phyloP scores from a whole-genome alignment of 2,797 vertebrate species.

The Pogonophryne albipinna region DNA sequence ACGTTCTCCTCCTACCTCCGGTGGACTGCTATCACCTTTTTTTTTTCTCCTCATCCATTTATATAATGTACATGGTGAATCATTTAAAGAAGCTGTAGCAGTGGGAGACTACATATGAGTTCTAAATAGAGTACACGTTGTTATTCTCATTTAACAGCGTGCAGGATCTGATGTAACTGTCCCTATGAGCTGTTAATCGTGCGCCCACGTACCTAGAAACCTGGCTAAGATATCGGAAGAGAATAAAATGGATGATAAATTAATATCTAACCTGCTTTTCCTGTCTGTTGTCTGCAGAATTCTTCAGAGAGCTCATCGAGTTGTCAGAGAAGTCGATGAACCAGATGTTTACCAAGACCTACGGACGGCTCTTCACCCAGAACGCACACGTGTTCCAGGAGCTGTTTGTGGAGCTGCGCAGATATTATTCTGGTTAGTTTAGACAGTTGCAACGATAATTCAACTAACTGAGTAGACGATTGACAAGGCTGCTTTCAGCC shows the following conservation, averaged over 20 bases:
- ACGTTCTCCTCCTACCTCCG: slow-evolving; percentile 67
- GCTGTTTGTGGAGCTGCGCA: slow-evolving; percentile 89
- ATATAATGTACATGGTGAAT: slow-evolving; percentile 77
- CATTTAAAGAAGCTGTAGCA: slow-evolving; percentile 60
- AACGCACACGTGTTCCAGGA: slow-evolving; percentile 90
- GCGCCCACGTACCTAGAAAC: slow-evolving; percentile 43
- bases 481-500: too few species aligned
- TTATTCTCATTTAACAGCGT: slow-evolving; percentile 58
- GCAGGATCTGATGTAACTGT: slow-evolving; percentile 63
- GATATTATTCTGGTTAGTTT: slow-evolving; percentile 87
- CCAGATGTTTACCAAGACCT: slow-evolving; percentile 92
- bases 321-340: slow-evolving; percentile 90
- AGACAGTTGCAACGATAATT: background rate
- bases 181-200: slow-evolving; percentile 53
- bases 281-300: slow-evolving; percentile 78
- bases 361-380: slow-evolving; percentile 90
- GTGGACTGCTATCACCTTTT: slow-evolving; percentile 58
- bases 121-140: slow-evolving; percentile 59
- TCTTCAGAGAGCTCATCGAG: slow-evolving; percentile 91
- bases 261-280: slow-evolving; percentile 40
- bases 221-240: slow-evolving; percentile 36
- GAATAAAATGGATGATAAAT: slow-evolving; percentile 41
- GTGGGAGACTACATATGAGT: slow-evolving; percentile 72
- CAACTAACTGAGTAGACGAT: too few species aligned
- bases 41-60: slow-evolving; percentile 57